Conservation (phyloP, 1,140 invertebrate species). For the Heliconius melpomene region DNA sequence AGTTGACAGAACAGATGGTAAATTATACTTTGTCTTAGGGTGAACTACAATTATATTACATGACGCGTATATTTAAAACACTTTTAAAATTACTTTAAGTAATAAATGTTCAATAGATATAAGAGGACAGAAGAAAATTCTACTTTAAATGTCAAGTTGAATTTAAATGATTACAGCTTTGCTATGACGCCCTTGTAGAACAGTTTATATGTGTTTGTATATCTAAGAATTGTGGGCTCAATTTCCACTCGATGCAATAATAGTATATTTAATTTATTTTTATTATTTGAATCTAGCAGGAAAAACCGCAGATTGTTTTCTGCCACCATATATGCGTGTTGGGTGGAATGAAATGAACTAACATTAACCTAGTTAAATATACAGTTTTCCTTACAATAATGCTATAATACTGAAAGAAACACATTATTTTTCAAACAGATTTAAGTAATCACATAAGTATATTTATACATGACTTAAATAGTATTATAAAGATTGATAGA, state of each 20-base stretch:
- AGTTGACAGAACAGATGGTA: conserved; percentile 23
- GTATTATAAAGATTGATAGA: neutral
- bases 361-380: too few relatives aligned
- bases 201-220: neutral
- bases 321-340: too few relatives aligned
- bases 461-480: neutral
- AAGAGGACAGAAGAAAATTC: neutral
- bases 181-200: neutral
- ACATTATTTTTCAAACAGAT: too few relatives aligned
- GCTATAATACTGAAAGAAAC: too few relatives aligned
- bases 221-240: neutral
- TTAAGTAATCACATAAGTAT: too few relatives aligned
- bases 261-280: neutral
- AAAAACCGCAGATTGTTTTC: too few relatives aligned
- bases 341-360: too few relatives aligned
- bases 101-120: neutral
- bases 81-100: neutral
- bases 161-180: neutral
- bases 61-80: neutral
- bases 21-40: conserved; percentile 14
- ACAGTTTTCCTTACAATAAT: too few relatives aligned
- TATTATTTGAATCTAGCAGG: neutral
- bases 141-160: neutral
- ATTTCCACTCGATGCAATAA: neutral
- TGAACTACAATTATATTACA: conserved; percentile 15